Conservation (phyloP, 2,888 invertebrate genomes). For the Tryphoninae sp. region DNA sequence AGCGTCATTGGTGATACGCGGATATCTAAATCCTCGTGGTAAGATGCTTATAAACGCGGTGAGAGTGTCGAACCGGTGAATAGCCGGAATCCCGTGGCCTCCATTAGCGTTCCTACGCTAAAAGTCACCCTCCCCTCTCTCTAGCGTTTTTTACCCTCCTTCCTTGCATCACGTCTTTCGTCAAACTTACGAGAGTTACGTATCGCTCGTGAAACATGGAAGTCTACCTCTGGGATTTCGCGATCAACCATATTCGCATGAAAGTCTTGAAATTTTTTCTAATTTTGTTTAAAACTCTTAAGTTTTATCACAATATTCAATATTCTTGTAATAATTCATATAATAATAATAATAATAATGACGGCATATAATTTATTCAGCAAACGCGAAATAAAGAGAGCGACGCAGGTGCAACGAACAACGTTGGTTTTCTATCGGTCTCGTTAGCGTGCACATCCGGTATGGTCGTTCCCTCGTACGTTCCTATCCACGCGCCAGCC, state of each 20-base stretch:
- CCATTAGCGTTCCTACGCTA: slow-evolving; percentile 57
- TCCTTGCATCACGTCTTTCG: slow-evolving; percentile 41
- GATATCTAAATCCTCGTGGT: slow-evolving; percentile 56
- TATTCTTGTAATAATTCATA: neutral
- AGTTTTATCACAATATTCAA: too few relatives aligned
- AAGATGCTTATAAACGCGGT: slow-evolving; percentile 46
- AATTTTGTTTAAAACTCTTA: too few relatives aligned
- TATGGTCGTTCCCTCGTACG: slow-evolving; percentile 42
- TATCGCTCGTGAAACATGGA: too few relatives aligned
- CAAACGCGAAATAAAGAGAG: slow-evolving; percentile 21
- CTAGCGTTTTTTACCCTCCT: neutral
- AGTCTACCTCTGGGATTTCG: too few relatives aligned
- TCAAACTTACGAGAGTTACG: slow-evolving; percentile 11
- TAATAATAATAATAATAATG: neutral
- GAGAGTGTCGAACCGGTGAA: slow-evolving; percentile 54
- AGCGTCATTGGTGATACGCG: slow-evolving; percentile 9
- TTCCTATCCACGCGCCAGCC: slow-evolving; percentile 38
- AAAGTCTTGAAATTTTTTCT: too few relatives aligned
- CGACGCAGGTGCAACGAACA: slow-evolving; percentile 44
- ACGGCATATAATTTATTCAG: slow-evolving; percentile 9
- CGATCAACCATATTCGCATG: too few relatives aligned
- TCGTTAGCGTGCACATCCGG: slow-evolving; percentile 49
- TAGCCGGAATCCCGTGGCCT: slow-evolving; percentile 45
- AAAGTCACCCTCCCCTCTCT: slow-evolving; percentile 9
- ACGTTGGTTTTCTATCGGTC: slow-evolving; percentile 19